phyloP scores from a whole-genome alignment of 2,113 vertebrate species.

The Ameiurus melas region DNA sequence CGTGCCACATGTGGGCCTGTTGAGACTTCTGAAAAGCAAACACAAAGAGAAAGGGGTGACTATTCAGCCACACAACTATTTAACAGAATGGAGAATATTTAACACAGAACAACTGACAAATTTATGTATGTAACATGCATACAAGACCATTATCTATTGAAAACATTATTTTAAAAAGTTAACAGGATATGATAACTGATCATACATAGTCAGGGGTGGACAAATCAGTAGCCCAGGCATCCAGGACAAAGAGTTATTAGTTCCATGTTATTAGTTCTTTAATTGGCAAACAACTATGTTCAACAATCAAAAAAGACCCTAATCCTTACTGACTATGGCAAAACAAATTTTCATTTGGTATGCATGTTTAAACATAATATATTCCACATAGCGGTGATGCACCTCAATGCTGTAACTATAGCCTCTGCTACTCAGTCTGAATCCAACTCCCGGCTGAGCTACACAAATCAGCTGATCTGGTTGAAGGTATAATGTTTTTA shows the following conservation, averaged over 20 bases:
- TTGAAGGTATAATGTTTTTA: neutral
- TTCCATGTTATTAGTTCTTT: neutral
- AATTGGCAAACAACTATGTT: neutral
- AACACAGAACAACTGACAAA: neutral
- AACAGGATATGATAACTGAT: neutral
- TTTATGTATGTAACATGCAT: neutral
- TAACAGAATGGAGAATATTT: neutral
- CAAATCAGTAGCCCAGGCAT: neutral
- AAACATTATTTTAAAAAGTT: neutral
- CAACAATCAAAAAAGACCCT: neutral
- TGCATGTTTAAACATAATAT: neutral
- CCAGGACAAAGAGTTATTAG: neutral
- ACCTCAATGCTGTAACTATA: neutral
- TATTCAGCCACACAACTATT: neutral
- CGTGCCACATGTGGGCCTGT: constrained; percentile 83
- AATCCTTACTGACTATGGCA: neutral
- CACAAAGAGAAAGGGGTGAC: constrained; percentile 15
- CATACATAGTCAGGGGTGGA: neutral
- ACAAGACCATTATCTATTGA: too few species aligned
- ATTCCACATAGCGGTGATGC: neutral
- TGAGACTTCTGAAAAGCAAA: constrained; percentile 79
- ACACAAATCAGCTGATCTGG: neutral
- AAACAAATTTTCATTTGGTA: neutral
- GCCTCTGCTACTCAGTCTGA: too few species aligned
- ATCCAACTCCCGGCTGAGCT: neutral